These are phyloP conservation scores for Stenodema calcarata DNA, from an alignment of 2,888 invertebrate genomes.

Conservation along the genomic window DNA sequence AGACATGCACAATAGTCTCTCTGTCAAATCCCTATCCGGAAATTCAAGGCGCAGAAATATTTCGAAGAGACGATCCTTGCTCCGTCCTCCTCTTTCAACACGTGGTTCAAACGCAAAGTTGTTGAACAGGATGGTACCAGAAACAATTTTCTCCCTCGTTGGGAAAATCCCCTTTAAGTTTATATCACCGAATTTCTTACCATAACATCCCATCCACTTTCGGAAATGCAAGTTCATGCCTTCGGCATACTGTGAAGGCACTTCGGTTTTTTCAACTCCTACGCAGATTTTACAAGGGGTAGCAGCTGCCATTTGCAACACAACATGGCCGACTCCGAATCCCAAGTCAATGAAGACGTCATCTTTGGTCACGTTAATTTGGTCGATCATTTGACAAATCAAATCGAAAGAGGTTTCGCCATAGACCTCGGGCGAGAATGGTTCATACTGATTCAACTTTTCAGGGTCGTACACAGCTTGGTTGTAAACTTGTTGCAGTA, in stretches of 20 bases:
- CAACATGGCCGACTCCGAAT: conserved; percentile 98
- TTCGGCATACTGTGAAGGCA: conserved; percentile 94
- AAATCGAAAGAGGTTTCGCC: conserved; percentile 99
- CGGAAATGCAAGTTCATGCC: conserved; percentile 89
- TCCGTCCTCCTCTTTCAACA: conserved; percentile 91
- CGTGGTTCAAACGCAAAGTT: conserved; percentile 99
- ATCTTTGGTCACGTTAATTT: conserved; percentile 87
- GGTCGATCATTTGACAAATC: conserved; percentile 97
- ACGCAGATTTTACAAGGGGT: conserved; percentile 90
- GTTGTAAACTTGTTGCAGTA: conserved; percentile 96
- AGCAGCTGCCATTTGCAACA: conserved; percentile 96
- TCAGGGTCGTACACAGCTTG: conserved; percentile 97
- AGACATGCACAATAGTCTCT: conserved; percentile 98
- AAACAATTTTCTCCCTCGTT: conserved; percentile 92
- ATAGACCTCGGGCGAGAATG: conserved; percentile 99
- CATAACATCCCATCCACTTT: conserved; percentile 98
- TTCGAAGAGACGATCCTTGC: conserved; percentile 98
- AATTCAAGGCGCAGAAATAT: conserved; percentile 98
- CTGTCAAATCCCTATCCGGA: conserved; percentile 94
- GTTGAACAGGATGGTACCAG: conserved; percentile 96
- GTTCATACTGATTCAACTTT: conserved; percentile 97
- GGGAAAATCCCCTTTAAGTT: conserved; percentile 93
- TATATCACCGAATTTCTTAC: conserved; percentile 92
- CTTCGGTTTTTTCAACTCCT: conserved; percentile 97
- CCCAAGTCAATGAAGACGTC: conserved; percentile 99